Evolutionary conservation across 2,113 vertebrate species (phyloP).

Genomic region (Cyprinodon variegatus): DNA sequence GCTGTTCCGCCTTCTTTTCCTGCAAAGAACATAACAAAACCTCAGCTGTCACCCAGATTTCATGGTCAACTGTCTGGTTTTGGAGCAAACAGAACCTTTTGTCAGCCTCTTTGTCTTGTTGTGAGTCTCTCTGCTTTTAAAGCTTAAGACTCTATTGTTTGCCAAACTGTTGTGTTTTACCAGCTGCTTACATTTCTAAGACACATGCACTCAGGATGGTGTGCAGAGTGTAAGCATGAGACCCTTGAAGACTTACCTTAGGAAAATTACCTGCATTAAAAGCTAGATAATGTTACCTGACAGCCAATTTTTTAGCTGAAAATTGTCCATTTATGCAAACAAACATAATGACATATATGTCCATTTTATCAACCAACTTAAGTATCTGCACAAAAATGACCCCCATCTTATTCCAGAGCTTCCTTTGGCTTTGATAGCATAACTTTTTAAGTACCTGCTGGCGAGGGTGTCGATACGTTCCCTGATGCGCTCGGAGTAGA

Average conservation of each 20-base stretch:
- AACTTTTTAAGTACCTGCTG: constrained; percentile 77
- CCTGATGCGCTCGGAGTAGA: constrained; percentile 85
- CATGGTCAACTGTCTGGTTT: constrained; percentile 44
- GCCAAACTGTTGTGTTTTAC: constrained; percentile 16
- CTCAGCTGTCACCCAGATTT: constrained; percentile 58
- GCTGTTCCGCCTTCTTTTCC: not conserved
- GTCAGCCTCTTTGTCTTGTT: constrained; percentile 28
- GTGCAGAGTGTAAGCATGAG: not conserved
- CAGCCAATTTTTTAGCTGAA: not conserved
- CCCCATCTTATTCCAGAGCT: not conserved
- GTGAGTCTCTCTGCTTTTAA: not conserved
- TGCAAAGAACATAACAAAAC: not conserved
- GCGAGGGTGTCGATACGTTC: constrained; percentile 82
- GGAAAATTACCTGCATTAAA: no score
- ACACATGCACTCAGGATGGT: not conserved
- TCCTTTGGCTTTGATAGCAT: not conserved
- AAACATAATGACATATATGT: not conserved
- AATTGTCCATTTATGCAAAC: not conserved
- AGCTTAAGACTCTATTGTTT: constrained; percentile 13
- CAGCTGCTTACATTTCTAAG: constrained; percentile 35
- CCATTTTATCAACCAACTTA: not conserved
- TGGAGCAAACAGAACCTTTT: constrained; percentile 6
- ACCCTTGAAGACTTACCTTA: no score
- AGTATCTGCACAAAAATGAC: not conserved
- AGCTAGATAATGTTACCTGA: no score